Conservation (phyloP, 2,797 vertebrate species). For the Sus cebifrons region DNA sequence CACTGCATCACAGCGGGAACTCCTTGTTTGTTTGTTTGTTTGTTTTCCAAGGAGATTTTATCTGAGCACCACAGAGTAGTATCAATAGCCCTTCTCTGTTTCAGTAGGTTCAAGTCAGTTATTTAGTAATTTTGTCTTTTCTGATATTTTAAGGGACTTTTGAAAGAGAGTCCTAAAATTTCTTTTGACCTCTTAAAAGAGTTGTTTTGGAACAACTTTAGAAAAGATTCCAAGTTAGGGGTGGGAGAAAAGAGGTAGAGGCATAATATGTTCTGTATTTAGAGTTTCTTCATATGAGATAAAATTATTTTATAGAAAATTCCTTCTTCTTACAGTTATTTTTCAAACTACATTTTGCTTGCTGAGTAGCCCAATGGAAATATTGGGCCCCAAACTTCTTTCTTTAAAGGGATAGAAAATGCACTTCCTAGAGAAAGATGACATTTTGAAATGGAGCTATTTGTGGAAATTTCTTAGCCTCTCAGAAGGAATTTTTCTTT, state of each 20-base stretch:
- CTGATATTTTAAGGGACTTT: constrained; percentile 57
- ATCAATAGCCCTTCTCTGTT: background rate
- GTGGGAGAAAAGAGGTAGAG: background rate
- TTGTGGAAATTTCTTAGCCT: constrained; percentile 5
- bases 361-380: background rate
- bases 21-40: too few species aligned
- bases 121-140: background rate
- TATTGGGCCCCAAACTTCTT: background rate
- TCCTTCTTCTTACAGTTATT: background rate
- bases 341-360: constrained; percentile 63
- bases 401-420: constrained; percentile 43
- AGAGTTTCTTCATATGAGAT: constrained; percentile 28
- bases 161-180: constrained; percentile 49
- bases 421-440: constrained; percentile 3
- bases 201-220: constrained; percentile 56
- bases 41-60: background rate
- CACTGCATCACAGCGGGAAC: too few species aligned
- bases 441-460: background rate
- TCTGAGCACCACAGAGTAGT: background rate
- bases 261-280: constrained; percentile 23
- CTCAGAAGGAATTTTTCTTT: background rate
- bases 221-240: constrained; percentile 45
- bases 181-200: constrained; percentile 55
- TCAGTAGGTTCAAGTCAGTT: background rate
- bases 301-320: constrained; percentile 14